A percentile compares a stretch with the other conserved stretches of the same genome.
Conservation (phyloP, 1,140 invertebrate genomes). For the Stegodyphus mimosarum region DNA sequence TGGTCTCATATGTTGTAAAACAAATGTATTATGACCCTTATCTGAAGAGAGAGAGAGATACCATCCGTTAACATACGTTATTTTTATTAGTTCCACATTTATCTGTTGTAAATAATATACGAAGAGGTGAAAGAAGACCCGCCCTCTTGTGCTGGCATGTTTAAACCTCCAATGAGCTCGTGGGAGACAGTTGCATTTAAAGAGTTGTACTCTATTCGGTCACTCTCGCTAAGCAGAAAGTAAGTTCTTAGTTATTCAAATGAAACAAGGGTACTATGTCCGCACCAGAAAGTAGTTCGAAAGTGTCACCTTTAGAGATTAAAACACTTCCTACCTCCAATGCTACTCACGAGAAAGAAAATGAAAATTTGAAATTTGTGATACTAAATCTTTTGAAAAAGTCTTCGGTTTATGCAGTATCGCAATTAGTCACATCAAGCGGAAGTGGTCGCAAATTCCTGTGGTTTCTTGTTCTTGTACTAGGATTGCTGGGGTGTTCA, state of each 20-base stretch:
- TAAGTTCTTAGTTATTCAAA: neutral
- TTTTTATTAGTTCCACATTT: neutral
- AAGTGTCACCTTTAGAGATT: neutral
- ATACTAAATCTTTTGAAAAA: slow-evolving; percentile 26
- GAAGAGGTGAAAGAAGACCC: neutral
- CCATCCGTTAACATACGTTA: too few relatives aligned
- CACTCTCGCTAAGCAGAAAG: neutral
- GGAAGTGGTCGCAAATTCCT: slow-evolving; percentile 20
- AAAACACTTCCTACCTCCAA: neutral
- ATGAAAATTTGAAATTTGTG: slow-evolving; percentile 35
- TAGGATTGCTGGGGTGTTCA: slow-evolving; percentile 19
- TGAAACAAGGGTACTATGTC: neutral
- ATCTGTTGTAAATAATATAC: neutral
- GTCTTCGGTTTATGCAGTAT: slow-evolving; percentile 47
- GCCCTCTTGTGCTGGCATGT: neutral
- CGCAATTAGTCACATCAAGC: slow-evolving; percentile 39
- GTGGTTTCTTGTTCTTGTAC: slow-evolving; percentile 36
- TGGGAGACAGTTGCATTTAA: too few relatives aligned
- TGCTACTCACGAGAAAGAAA: neutral
- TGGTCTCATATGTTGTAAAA: too few relatives aligned
- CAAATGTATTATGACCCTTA: too few relatives aligned
- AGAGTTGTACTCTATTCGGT: neutral
- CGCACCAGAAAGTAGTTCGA: neutral
- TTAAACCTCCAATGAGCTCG: neutral
- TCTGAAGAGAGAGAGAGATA: too few relatives aligned